A percentile compares a stretch with the other conserved stretches of the same genome.
These are phyloP conservation scores for Aldabrachelys gigantea DNA, from an alignment of 2,113 vertebrate species.

Conservation along the genomic window DNA sequence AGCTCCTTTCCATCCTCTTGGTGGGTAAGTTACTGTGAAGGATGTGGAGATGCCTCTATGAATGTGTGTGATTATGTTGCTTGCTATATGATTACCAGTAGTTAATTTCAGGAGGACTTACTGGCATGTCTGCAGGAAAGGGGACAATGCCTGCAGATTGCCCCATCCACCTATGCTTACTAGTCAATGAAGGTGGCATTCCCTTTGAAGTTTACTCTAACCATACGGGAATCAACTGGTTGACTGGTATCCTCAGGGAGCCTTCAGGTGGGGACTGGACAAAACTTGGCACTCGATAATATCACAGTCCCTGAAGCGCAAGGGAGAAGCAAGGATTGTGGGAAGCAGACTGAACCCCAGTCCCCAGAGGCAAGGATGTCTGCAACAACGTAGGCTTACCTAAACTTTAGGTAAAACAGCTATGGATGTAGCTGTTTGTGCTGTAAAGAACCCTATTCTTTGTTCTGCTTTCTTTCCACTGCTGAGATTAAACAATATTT, in stretches of 20 bases:
- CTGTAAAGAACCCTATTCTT: too few relatives aligned
- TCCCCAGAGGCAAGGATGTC: not conserved
- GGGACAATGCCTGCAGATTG: not conserved
- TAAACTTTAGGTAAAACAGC: too few relatives aligned
- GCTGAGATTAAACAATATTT: too few relatives aligned
- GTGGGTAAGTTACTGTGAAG: too few relatives aligned
- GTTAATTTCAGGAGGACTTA: not conserved
- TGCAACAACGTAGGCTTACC: too few relatives aligned
- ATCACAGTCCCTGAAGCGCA: not conserved
- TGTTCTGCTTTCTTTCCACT: too few relatives aligned
- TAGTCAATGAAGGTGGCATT: not conserved
- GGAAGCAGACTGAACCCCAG: not conserved
- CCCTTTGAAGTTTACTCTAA: not conserved
- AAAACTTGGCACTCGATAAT: not conserved
- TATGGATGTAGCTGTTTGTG: too few relatives aligned
- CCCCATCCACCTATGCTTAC: not conserved
- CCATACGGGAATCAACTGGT: too few relatives aligned
- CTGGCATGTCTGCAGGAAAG: not conserved
- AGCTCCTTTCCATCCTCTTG: not conserved
- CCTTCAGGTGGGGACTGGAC: not conserved
- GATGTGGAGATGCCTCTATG: not conserved
- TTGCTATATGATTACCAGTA: not conserved
- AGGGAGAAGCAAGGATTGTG: not conserved
- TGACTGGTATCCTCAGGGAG: not conserved
- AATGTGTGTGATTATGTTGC: not conserved